Base-by-base conservation (phyloP, 2,113 vertebrate species). In the Centropus unirufus region DNA sequence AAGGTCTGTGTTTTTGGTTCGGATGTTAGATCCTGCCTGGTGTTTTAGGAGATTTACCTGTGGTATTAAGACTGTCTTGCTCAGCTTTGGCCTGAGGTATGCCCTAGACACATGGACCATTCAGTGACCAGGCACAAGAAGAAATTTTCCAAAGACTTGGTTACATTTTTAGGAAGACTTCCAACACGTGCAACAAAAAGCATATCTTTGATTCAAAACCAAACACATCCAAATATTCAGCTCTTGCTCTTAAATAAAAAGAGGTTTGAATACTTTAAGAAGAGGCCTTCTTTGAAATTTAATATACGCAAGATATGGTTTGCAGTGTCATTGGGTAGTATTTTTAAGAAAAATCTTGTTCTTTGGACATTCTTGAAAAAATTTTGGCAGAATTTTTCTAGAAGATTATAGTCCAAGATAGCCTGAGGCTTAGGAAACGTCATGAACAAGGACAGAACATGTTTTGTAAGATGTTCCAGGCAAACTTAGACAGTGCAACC, bases 101-200 rank as follows among this genome's bases (percentile, higher is more conserved):
- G 46, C 39, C n/a, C 36, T 30, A 32, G 42, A 67, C 44, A 32
- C 1, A 0, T 19, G 34, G 34, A 64, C 26, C 2, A 0, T 64
- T 72, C 36, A 10, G 42, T 55, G 52, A 47, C 22, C 10, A 14
- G 47, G 40, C 13, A 24, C 34, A 40, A 51, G n/a, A 85, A 30
- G n/a, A 82, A 72, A 16, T 47, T 69, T 52, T 63, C 42, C 39
- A 59, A 58, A 92, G 39, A 9, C 49, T 77, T 77, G 34, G 6
- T 20, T 55, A 12, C 6, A 2, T 67, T 82, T 91, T 73, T 52
- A 51, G 63, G 54, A 57, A 27, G n/a, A 14, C 34, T 84, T 73
- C 30, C 62, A 67, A 66, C 20, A 42, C 7, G 3, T 24, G 34
- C 27, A 55, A 72, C 54, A 78, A 86, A 62, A 54, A 40, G 5